phyloP scores from a whole-genome alignment of 1,140 invertebrate species.

The Zaprionus lachaisei region DNA sequence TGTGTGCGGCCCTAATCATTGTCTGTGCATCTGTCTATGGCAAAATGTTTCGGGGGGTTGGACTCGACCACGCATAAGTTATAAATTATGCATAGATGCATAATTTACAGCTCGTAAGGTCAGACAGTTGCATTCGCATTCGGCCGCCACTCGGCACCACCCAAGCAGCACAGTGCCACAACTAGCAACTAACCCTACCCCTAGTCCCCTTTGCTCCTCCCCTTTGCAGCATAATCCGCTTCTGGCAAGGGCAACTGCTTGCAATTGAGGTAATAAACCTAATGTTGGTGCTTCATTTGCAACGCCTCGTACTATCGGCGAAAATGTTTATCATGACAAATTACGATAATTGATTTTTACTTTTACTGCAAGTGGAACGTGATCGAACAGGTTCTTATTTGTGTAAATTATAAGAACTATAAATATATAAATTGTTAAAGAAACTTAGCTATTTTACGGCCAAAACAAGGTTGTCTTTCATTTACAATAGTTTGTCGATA shows the following conservation, averaged over 20 bases:
- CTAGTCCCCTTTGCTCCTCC: background rate
- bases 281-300: slow-evolving; percentile 22
- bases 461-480: too few species aligned
- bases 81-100: slow-evolving; percentile 80
- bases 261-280: slow-evolving; percentile 54
- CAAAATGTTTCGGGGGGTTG: slow-evolving; percentile 63
- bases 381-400: background rate
- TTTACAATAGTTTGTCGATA: background rate
- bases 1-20: slow-evolving; percentile 72
- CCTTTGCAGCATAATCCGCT: slow-evolving; percentile 6
- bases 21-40: slow-evolving; percentile 74
- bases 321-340: slow-evolving; percentile 12
- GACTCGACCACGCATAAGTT: slow-evolving; percentile 67
- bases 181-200: background rate
- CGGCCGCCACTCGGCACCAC: slow-evolving; percentile 50
- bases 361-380: background rate
- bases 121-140: slow-evolving; percentile 73
- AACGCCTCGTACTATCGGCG: slow-evolving; percentile 1
- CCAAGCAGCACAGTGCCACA: slow-evolving; percentile 13
- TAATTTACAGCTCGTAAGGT: slow-evolving; percentile 77
- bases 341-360: slow-evolving; percentile 4
- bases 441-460: background rate
- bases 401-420: background rate
- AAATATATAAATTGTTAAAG: background rate
- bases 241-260: slow-evolving; percentile 4